Evolutionary conservation across 2,797 vertebrate species (phyloP).

Genomic region (Molossus alvarezi): DNA sequence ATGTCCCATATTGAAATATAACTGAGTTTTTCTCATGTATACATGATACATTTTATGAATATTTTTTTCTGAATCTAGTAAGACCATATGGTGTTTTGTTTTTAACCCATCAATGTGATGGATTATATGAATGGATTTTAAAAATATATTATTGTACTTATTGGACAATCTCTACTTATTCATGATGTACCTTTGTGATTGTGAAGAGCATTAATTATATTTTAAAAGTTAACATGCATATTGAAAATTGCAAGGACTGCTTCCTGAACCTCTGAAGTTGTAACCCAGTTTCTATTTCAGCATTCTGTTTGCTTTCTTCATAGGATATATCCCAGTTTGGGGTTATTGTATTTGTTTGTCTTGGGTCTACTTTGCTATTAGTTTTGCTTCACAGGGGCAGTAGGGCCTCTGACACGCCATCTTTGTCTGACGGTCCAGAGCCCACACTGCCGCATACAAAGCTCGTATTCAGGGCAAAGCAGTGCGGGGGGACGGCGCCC

Average conservation of each 20-base stretch:
- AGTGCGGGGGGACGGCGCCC: neutral
- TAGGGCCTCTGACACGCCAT: neutral
- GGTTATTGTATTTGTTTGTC: neutral
- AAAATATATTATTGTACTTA: neutral
- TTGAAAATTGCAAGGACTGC: neutral
- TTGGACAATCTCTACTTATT: neutral
- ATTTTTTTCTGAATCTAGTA: slow-evolving; percentile 42
- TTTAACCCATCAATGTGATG: neutral
- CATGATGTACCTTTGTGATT: neutral
- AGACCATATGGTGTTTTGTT: slow-evolving; percentile 20
- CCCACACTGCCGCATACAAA: neutral
- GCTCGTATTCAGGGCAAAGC: too few species aligned
- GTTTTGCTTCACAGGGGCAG: neutral
- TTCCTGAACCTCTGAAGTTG: neutral
- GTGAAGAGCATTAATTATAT: neutral
- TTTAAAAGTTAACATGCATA: slow-evolving; percentile 50
- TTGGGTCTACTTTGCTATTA: neutral
- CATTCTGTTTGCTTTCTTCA: neutral
- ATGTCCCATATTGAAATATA: neutral
- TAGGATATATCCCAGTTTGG: neutral
- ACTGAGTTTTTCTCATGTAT: neutral
- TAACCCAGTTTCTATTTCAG: neutral
- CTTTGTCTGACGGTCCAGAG: neutral
- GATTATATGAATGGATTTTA: neutral
- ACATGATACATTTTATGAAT: neutral